A percentile compares a stretch with the other conserved stretches of the same genome.
phyloP scores from a whole-genome alignment of 2,888 invertebrate genomes.

The Pseudeuparius sepicola region DNA sequence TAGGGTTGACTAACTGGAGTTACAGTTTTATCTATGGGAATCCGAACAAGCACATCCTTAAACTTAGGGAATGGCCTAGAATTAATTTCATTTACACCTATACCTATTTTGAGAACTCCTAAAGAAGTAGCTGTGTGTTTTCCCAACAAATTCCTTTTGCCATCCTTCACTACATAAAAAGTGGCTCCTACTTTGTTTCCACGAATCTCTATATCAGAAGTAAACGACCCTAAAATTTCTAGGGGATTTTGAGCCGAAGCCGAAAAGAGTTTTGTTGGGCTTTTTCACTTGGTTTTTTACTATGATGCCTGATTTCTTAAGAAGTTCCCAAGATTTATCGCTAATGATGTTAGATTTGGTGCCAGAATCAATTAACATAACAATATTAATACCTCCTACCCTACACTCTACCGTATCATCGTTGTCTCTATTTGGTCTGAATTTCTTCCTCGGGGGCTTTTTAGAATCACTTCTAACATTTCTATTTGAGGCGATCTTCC shows the following conservation, averaged over 20 bases:
- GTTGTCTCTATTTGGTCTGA: slow-evolving; percentile 4
- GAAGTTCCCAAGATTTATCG: slow-evolving; percentile 7
- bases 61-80: slow-evolving; percentile 13
- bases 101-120: slow-evolving; percentile 12
- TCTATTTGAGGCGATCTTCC: slow-evolving; percentile 4
- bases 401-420: slow-evolving; percentile 10
- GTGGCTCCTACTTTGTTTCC: too few relatives aligned
- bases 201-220: too few relatives aligned
- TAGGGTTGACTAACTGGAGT: slow-evolving; percentile 29
- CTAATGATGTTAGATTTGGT: slow-evolving; percentile 11
- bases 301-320: slow-evolving; percentile 8
- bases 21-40: slow-evolving; percentile 15
- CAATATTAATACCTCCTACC: slow-evolving; percentile 10
- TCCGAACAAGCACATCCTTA: slow-evolving; percentile 9
- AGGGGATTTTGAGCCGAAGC: too few relatives aligned
- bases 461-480: neutral
- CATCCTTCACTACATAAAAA: too few relatives aligned
- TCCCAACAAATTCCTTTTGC: slow-evolving; percentile 17
- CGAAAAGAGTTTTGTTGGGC: too few relatives aligned
- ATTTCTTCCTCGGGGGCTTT: slow-evolving; percentile 3
- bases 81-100: slow-evolving; percentile 4
- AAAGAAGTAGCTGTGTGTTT: slow-evolving; percentile 17
- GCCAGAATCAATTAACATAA: slow-evolving; percentile 14
- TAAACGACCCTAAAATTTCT: too few relatives aligned
- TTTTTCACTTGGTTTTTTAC: slow-evolving; percentile 11